A percentile compares a stretch with the other conserved stretches of the same genome.
These are phyloP conservation scores for Ia io DNA, from an alignment of 2,113 vertebrate genomes.

Conservation along the genomic window DNA sequence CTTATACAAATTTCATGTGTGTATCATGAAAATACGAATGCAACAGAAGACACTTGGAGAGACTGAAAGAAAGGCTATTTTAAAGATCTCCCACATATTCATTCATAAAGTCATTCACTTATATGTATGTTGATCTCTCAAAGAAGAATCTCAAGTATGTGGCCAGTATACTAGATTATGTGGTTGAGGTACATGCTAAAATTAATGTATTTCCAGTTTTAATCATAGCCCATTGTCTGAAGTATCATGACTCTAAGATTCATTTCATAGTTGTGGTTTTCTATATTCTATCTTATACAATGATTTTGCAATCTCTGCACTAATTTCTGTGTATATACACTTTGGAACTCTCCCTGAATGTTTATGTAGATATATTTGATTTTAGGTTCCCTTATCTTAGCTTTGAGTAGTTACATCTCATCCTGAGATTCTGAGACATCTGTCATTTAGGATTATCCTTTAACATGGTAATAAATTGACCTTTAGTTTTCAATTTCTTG, in stretches of 20 bases:
- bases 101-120: neutral
- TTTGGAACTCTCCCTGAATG: neutral
- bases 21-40: conserved; percentile 8
- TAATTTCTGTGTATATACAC: neutral
- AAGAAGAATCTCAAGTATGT: neutral
- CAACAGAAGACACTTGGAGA: neutral
- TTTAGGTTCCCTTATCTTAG: neutral
- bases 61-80: neutral
- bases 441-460: conserved; percentile 2
- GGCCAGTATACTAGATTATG: neutral
- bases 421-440: neutral
- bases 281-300: neutral
- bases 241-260: neutral
- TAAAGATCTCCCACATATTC: neutral
- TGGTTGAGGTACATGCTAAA: neutral
- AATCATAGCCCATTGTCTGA: neutral
- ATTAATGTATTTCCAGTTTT: neutral
- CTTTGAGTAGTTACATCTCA: neutral
- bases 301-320: neutral
- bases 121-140: neutral
- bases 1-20: neutral
- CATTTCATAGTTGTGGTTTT: neutral
- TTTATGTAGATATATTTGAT: neutral
- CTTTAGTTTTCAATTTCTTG: conserved; percentile 24
- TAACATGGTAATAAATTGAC: neutral